These are phyloP conservation scores for Fulica atra DNA, from an alignment of 2,113 vertebrate species.

Conservation along the genomic window DNA sequence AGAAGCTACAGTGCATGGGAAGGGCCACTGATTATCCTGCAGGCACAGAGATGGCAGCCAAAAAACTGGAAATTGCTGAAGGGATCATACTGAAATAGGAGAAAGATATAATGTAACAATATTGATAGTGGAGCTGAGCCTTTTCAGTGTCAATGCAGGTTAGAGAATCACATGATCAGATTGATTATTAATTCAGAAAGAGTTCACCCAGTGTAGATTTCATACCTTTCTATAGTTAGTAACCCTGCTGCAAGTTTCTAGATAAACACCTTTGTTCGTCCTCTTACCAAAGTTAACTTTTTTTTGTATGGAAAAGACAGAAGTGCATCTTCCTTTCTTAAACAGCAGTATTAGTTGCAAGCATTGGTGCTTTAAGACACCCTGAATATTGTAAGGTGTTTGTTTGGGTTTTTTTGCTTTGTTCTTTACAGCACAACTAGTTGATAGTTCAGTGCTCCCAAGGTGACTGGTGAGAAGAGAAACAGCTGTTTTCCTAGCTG, in stretches of 20 bases:
- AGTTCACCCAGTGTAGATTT: neutral
- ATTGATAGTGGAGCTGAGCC: neutral
- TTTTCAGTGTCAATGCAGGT: neutral
- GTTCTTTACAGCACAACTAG: neutral
- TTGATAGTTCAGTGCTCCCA: neutral
- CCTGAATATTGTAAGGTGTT: neutral
- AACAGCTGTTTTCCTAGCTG: neutral
- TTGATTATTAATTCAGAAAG: neutral
- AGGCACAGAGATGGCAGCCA: neutral
- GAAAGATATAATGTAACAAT: neutral
- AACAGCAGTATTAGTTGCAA: neutral
- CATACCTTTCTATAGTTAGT: neutral
- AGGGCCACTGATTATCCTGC: neutral
- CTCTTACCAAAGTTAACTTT: neutral
- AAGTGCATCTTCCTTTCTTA: neutral
- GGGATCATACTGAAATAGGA: neutral
- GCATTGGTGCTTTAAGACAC: neutral
- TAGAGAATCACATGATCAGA: neutral
- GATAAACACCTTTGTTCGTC: neutral
- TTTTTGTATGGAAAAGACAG: neutral
- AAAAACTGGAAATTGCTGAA: neutral
- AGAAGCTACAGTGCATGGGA: neutral
- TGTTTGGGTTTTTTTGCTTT: neutral
- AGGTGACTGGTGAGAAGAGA: neutral
- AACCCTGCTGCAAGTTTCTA: neutral